phyloP scores from a whole-genome alignment of 2,113 vertebrate genomes.

The Ptychochromis oligacanthus region DNA sequence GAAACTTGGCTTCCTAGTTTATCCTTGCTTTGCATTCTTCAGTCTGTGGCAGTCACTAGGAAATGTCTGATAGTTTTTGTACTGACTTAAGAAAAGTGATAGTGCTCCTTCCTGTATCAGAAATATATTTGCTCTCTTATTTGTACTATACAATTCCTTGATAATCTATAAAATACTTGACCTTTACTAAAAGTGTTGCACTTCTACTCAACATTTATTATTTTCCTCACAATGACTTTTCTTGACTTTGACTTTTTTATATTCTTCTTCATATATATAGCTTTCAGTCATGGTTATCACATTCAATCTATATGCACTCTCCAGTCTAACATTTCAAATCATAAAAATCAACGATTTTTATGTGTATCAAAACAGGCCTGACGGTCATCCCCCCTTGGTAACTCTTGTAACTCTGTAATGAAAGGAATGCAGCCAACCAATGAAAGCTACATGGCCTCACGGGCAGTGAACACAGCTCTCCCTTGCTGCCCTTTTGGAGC shows the following conservation, averaged over 20 bases:
- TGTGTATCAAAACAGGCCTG: neutral
- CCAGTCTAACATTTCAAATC: neutral
- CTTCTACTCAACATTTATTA: neutral
- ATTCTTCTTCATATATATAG: neutral
- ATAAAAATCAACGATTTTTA: neutral
- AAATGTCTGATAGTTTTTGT: neutral
- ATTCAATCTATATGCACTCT: neutral
- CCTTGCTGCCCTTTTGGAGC: slow-evolving; percentile 52
- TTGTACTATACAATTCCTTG: neutral
- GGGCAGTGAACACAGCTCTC: slow-evolving; percentile 53
- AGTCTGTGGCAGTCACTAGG: neutral
- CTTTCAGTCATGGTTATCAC: neutral
- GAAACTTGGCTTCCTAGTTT: neutral
- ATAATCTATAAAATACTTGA: neutral
- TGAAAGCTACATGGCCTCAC: slow-evolving; percentile 38
- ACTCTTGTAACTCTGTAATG: slow-evolving; percentile 42
- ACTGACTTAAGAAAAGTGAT: neutral
- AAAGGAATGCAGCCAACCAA: slow-evolving; percentile 56
- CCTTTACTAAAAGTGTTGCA: neutral
- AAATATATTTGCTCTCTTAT: neutral
- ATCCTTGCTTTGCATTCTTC: neutral
- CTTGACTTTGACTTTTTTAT: neutral
- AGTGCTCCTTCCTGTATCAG: neutral
- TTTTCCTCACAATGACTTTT: neutral
- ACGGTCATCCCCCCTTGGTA: neutral